These are phyloP conservation scores for Elegia similella DNA, from an alignment of 2,888 invertebrate species.

Conservation along the genomic window DNA sequence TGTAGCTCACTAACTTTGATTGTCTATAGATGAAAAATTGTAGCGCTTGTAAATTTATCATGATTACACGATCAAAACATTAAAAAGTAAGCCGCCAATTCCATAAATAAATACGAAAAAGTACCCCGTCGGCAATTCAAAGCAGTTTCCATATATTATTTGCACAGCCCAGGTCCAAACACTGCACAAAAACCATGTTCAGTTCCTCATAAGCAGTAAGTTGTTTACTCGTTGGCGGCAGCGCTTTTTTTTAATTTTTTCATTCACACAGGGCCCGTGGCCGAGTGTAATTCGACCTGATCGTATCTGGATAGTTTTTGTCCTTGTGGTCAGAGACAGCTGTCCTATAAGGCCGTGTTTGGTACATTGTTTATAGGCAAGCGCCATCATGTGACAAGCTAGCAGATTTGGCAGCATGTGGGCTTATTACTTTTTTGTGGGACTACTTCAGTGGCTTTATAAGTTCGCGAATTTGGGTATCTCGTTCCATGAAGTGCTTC, in stretches of 20 bases:
- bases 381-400: slow-evolving; percentile 39
- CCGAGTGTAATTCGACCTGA: slow-evolving; percentile 78
- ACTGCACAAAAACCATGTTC: slow-evolving; percentile 28
- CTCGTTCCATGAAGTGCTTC: background rate
- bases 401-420: slow-evolving; percentile 25
- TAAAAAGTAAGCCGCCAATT: slow-evolving; percentile 5
- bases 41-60: too few relatives aligned
- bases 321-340: slow-evolving; percentile 76
- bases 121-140: slow-evolving; percentile 42
- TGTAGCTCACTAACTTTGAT: too few relatives aligned
- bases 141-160: slow-evolving; percentile 37
- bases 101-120: slow-evolving; percentile 15
- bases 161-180: slow-evolving; percentile 15
- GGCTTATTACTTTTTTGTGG: slow-evolving; percentile 12
- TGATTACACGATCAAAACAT: background rate
- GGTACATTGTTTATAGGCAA: slow-evolving; percentile 64
- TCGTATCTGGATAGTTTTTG: slow-evolving; percentile 76
- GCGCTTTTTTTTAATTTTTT: slow-evolving; percentile 59
- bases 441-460: slow-evolving; percentile 1
- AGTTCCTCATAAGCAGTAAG: slow-evolving; percentile 59
- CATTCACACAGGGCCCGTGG: slow-evolving; percentile 53
- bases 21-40: too few relatives aligned
- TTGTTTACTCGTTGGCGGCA: slow-evolving; percentile 63
- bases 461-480: background rate
- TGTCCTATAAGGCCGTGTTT: slow-evolving; percentile 63